Conservation (phyloP, 2,888 invertebrate genomes). For the Lochmaea capreae region DNA sequence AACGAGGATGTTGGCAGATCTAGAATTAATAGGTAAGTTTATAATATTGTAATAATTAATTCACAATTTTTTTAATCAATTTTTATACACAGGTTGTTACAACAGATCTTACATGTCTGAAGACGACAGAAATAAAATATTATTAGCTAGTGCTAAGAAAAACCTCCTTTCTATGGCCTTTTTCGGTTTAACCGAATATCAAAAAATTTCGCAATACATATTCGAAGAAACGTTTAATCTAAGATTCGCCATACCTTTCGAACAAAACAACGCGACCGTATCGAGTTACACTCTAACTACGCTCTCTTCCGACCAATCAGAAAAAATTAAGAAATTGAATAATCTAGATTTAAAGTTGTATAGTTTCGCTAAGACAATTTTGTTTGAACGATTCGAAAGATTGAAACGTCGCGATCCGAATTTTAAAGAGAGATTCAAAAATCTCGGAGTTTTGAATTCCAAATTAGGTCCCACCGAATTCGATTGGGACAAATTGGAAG, state of each 20-base stretch:
- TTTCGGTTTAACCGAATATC: conserved; percentile 96
- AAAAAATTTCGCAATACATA: conserved; percentile 91
- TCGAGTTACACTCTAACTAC: conserved; percentile 85
- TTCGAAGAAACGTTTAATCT: conserved; percentile 95
- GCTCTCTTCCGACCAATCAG: conserved; percentile 79
- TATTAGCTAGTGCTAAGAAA: conserved; percentile 94
- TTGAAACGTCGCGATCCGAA: conserved; percentile 83
- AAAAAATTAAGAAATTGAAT: conserved; percentile 83
- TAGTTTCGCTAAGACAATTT: conserved; percentile 89
- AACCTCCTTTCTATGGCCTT: conserved; percentile 96
- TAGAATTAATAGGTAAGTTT: conserved; percentile 80
- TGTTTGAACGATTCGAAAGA: conserved; percentile 86
- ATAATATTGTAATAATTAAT: not conserved
- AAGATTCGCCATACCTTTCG: conserved; percentile 89
- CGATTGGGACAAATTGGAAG: conserved; percentile 89
- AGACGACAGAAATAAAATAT: conserved; percentile 82
- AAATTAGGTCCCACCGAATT: conserved; percentile 84
- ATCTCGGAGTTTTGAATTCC: conserved; percentile 83
- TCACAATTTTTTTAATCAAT: not conserved
- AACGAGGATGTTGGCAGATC: conserved; percentile 97
- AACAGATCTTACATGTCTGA: conserved; percentile 82
- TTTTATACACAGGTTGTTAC: conserved; percentile 77
- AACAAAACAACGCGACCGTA: conserved; percentile 92
- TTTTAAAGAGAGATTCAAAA: conserved; percentile 81
- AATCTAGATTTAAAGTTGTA: conserved; percentile 93